phyloP scores from a whole-genome alignment of 1,140 invertebrate species.

The Papilio polyxenes region DNA sequence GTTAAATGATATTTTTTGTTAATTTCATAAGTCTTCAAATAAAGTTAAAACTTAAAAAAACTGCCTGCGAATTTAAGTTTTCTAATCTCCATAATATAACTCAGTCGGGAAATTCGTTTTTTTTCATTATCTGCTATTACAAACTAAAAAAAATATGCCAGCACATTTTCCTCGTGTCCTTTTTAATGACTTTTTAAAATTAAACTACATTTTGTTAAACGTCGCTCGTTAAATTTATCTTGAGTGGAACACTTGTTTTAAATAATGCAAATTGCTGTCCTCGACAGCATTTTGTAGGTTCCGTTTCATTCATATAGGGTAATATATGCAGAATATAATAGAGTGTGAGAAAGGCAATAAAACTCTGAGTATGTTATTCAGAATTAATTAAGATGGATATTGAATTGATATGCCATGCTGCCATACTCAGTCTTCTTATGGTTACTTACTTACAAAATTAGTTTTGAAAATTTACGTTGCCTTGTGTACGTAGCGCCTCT shows the following conservation, averaged over 20 bases:
- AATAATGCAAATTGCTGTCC: too few relatives aligned
- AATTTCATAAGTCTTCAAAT: too few relatives aligned
- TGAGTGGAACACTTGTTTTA: conserved; percentile 1
- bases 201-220: conserved; percentile 1
- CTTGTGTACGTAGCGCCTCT: too few relatives aligned
- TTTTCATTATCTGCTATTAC: background rate
- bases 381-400: too few relatives aligned
- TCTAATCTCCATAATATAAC: background rate
- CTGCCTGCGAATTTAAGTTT: background rate
- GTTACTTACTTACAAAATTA: too few relatives aligned
- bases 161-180: background rate
- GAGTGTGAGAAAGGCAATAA: background rate
- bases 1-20: too few relatives aligned
- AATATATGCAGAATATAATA: conserved; percentile 7
- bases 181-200: background rate
- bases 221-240: conserved; percentile 6
- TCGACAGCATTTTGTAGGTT: background rate
- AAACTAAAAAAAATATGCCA: conserved; percentile 5
- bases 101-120: background rate
- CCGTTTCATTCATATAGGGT: conserved; percentile 4
- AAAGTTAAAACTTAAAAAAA: background rate
- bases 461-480: too few relatives aligned
- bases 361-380: background rate
- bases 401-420: too few relatives aligned
- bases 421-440: too few relatives aligned